Conservation (phyloP, 2,113 vertebrate genomes). For the Reinhardtius hippoglossoides region DNA sequence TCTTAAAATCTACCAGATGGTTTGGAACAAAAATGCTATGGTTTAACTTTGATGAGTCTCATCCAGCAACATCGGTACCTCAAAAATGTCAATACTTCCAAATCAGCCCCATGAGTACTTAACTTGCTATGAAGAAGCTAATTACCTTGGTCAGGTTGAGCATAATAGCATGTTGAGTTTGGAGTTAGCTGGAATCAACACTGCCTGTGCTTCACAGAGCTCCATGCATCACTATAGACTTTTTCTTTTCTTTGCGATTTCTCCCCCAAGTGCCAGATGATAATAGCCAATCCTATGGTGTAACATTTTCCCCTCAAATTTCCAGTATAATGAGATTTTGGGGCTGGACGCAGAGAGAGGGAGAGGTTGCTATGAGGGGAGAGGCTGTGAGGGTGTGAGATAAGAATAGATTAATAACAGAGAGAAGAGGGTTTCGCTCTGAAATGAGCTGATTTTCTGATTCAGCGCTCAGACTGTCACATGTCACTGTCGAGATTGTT, state of each 20-base stretch:
- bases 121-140: no score
- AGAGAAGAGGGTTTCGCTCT: slow-evolving; percentile 4
- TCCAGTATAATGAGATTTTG: slow-evolving; percentile 33
- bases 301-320: slow-evolving; percentile 30
- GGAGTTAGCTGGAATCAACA: no score
- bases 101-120: no score
- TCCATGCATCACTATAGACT: neutral
- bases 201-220: no score
- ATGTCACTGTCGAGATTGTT: slow-evolving; percentile 36
- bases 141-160: no score
- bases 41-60: no score
- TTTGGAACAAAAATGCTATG: no score
- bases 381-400: slow-evolving; percentile 34
- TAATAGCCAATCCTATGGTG: slow-evolving; percentile 23
- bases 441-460: slow-evolving; percentile 53
- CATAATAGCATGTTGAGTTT: no score
- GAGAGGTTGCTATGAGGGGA: slow-evolving; percentile 16
- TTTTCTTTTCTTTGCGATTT: slow-evolving; percentile 5
- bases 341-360: neutral
- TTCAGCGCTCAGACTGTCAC: slow-evolving; percentile 35
- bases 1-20: no score
- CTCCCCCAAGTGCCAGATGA: slow-evolving; percentile 10
- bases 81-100: no score
- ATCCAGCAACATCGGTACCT: no score
- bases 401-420: slow-evolving; percentile 41